Percentiles rank a stretch among this genome's conserved stretches.
These are phyloP conservation scores for Anguilla megastoma DNA, from an alignment of 2,797 vertebrate genomes.

Conservation along the genomic window DNA sequence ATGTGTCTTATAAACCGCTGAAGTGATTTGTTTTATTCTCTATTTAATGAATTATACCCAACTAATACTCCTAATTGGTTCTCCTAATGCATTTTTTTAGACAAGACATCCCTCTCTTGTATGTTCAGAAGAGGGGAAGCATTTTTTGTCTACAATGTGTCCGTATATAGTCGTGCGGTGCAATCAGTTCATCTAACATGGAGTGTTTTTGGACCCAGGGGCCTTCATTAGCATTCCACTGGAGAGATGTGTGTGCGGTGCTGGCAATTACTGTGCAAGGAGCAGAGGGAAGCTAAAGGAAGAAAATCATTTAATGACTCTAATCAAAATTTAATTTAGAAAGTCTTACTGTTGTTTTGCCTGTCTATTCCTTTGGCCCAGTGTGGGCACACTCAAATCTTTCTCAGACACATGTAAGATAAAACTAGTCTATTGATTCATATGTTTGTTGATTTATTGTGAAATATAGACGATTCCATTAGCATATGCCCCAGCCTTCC, in stretches of 20 bases:
- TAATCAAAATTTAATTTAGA: conserved; percentile 24
- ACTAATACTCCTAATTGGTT: conserved; percentile 72
- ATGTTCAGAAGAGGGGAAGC: conserved; percentile 37
- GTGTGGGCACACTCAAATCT: neutral
- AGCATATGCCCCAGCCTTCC: neutral
- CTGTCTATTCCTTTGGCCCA: neutral
- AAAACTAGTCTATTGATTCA: conserved; percentile 18
- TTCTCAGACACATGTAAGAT: neutral
- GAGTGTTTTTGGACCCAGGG: conserved; percentile 21
- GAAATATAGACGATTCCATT: conserved; percentile 12
- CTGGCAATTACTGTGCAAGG: conserved; percentile 24
- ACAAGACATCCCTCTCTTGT: conserved; percentile 49
- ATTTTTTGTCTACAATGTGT: neutral
- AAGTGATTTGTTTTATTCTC: conserved; percentile 68
- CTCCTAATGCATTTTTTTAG: conserved; percentile 56
- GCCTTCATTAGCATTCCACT: conserved; percentile 7
- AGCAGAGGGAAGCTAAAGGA: conserved; percentile 22
- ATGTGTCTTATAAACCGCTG: conserved; percentile 53
- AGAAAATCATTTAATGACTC: conserved; percentile 20
- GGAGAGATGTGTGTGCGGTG: conserved; percentile 18
- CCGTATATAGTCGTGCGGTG: conserved; percentile 20
- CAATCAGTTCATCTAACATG: conserved; percentile 12
- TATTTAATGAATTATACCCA: conserved; percentile 64
- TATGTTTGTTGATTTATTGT: conserved; percentile 25
- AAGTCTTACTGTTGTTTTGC: neutral